phyloP scores from a whole-genome alignment of 2,888 invertebrate species.

The Neoscelio sp. region DNA sequence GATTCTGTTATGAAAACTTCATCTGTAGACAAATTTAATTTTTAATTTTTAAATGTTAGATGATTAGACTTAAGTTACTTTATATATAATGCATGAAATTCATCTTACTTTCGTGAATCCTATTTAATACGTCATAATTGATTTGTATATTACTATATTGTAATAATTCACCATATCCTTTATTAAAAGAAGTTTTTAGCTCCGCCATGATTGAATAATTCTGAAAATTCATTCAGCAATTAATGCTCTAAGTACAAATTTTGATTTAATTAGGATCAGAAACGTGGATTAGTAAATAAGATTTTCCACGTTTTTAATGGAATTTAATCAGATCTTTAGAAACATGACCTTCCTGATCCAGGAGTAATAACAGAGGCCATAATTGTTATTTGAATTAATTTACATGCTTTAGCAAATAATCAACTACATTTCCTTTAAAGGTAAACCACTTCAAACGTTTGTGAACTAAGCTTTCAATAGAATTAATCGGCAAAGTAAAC shows the following conservation, averaged over 20 bases:
- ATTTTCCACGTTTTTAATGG: too few species aligned
- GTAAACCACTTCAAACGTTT: slow-evolving; percentile 90
- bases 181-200: neutral
- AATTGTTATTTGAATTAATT: too few species aligned
- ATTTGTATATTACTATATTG: slow-evolving; percentile 16
- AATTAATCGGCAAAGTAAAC: slow-evolving; percentile 91
- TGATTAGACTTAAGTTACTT: too few species aligned
- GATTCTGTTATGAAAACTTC: slow-evolving; percentile 88
- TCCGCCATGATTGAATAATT: slow-evolving; percentile 17
- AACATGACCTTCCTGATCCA: too few species aligned
- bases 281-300: too few species aligned
- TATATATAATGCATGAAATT: too few species aligned
- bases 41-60: neutral
- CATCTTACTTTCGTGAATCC: slow-evolving; percentile 38
- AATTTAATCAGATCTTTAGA: too few species aligned
- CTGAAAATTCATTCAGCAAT: too few species aligned
- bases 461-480: slow-evolving; percentile 86
- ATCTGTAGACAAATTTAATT: slow-evolving; percentile 47
- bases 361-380: too few species aligned
- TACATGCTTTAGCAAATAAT: slow-evolving; percentile 87
- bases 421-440: slow-evolving; percentile 88
- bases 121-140: slow-evolving; percentile 24
- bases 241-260: too few species aligned
- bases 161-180: slow-evolving; percentile 30
- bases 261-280: neutral